Evolutionary conservation across 2,113 vertebrate species (phyloP).

Genomic region (Oceanites oceanicus): DNA sequence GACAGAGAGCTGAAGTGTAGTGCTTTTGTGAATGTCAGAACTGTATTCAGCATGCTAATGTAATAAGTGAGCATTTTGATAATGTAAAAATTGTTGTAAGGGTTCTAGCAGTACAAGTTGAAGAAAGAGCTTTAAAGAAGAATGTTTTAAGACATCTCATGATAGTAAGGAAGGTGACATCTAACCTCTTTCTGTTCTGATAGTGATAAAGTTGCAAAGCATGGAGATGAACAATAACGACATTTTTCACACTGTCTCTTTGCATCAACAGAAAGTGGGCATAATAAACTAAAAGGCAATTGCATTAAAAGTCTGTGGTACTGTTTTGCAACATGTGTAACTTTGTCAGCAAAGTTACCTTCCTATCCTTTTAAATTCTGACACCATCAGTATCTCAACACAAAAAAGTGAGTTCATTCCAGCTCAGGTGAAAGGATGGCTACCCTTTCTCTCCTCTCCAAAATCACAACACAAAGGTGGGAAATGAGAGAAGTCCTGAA

Average conservation of each 20-base stretch:
- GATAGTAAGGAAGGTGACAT: background rate
- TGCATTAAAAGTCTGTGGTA: background rate
- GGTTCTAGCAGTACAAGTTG: background rate
- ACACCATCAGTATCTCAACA: background rate
- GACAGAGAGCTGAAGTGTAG: background rate
- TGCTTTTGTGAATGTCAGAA: background rate
- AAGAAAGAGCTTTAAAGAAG: background rate
- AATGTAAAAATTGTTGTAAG: background rate
- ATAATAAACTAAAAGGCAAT: background rate
- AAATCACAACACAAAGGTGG: background rate
- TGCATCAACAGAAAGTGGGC: background rate
- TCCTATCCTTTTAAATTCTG: background rate
- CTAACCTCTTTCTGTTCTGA: background rate
- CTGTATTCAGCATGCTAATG: background rate
- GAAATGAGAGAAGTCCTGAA: background rate
- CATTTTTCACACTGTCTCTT: background rate
- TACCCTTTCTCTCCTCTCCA: background rate
- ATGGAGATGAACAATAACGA: background rate
- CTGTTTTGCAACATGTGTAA: background rate
- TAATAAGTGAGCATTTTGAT: background rate
- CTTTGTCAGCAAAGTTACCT: background rate
- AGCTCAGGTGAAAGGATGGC: background rate
- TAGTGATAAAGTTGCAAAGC: background rate
- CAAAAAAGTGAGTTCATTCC: background rate
- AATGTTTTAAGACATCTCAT: background rate